Evolutionary conservation across 2,888 invertebrate genomes (phyloP).

Genomic region (Andrena minutula): DNA sequence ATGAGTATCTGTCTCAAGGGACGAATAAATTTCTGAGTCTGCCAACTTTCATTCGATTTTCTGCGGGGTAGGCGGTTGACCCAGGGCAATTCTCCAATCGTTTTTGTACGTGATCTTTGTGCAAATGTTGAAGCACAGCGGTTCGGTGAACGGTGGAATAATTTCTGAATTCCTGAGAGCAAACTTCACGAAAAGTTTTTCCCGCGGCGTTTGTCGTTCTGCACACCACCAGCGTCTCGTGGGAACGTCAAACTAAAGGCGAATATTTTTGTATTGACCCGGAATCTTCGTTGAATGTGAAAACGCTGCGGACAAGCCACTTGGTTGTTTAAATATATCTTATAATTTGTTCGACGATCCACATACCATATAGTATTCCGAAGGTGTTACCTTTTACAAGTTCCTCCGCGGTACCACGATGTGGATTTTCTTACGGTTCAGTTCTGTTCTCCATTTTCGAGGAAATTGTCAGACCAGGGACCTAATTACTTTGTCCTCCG

Average conservation of each 20-base stretch:
- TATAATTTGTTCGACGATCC: background rate
- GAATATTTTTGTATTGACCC: background rate
- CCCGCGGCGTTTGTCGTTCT: conserved; percentile 19
- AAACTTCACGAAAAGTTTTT: conserved; percentile 29
- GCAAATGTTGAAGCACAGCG: conserved; percentile 32
- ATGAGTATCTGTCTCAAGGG: conserved; percentile 4
- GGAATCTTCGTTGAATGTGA: background rate
- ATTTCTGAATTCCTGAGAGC: conserved; percentile 44
- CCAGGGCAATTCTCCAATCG: conserved; percentile 34
- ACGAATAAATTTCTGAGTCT: conserved; percentile 35
- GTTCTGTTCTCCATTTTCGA: conserved; percentile 32
- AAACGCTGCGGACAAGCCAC: background rate
- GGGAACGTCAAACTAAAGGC: conserved; percentile 6
- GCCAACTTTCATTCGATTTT: conserved; percentile 17
- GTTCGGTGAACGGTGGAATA: conserved; percentile 41
- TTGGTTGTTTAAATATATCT: background rate
- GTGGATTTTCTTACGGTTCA: conserved; percentile 20
- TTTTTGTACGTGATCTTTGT: conserved; percentile 53
- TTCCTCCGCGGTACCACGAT: conserved; percentile 19
- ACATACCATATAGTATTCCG: background rate
- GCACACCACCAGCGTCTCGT: conserved; percentile 1
- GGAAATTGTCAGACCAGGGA: conserved; percentile 46
- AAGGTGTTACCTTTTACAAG: conserved; percentile 9
- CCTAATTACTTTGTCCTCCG: conserved; percentile 38
- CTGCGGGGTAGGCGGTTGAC: conserved; percentile 15